Base-by-base conservation (phyloP, 2,888 invertebrate genomes). In the Chirona hameri region DNA sequence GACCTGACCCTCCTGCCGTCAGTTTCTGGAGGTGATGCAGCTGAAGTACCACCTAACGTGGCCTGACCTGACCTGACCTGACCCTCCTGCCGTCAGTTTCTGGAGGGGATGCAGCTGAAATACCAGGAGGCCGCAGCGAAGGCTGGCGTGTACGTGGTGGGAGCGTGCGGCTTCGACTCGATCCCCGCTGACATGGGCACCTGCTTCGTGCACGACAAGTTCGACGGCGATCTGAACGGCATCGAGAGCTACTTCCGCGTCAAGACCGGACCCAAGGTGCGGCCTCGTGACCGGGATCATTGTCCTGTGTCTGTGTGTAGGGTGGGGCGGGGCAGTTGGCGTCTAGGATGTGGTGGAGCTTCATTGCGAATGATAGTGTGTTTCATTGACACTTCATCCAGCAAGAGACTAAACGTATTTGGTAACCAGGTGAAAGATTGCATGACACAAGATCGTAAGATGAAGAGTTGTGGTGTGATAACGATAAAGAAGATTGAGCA, bases 151-250 rank as follows among this genome's bases (percentile, higher is more conserved):
- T 97, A 94, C 88, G 90, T 98, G 15, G 89, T 99, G 52, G 96
- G 95, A 85, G 94, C 97, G 1, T 98, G 97, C 89, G 98, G 98
- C 55, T 94, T 95, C 88, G 98, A 98, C 88, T 94, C 95, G 86
- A 93, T 98, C 85, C 97, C 98, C 27, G 91, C 92, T 81, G 98
- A 99, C 87, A 89, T 97, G 89, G 98, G 98, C 0, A 89, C 94
- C 0, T 88, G 93, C n/a, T 95, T 91, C 88, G 89, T 95, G 72
- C 91, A 94, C 86, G 89, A 94, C 85, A 91, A 95, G 86, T 96
- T 96, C 87, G 39, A 83, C 31, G 88, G 89, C 69, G 88, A 88
- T 83, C 85, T 89, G 81, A 88, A 88, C 83, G 86, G 87, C 72
- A 86, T 88, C 12, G 88, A 89, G 84, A 86, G 86, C 82, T 88